Base-by-base conservation (phyloP, 2,888 invertebrate species). In the Catocala fraxini region DNA sequence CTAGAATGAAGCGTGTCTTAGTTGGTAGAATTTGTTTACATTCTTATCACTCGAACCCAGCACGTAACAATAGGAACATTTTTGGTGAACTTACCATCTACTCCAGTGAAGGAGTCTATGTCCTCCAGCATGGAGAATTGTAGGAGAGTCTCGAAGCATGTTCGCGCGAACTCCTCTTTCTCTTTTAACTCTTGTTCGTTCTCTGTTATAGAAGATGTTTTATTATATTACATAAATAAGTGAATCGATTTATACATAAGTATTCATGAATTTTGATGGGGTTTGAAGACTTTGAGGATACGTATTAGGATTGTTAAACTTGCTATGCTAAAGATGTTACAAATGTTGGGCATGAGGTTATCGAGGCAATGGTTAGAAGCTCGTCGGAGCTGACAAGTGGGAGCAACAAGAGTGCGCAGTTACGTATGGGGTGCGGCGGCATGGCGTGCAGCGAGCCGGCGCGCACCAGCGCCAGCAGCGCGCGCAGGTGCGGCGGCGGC, bases 131-230 rank as follows among this genome's bases (percentile, higher is more conserved):
- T 95, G 0, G 99, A 99, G 93, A 99, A 99, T 89, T 99, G 98
- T 51, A 99, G 94, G 33, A 99, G 93, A 0, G 99, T 99, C 90
- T 99, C 99, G 85, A 99, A 99, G 86, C 99, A 99, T 0, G 97
- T 97, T 84, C 99, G 97, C 49, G 99, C 99, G 91, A 99, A 99
- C 86, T 99, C 99, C 91, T 99, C 99, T 13, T 99, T 93, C 71
- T 99, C 95, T 65, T 98, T 97, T 68, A 96, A 92, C 82, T 97
- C 97, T 64, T 96, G 96, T 83, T 98, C 98, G 72, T 96, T 97
- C 81, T 97, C 97, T 95, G 88, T 48, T 0, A 10, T 33, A 2
- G 34, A 6, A 6, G n/a, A 48, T 33, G 4, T 35, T 11, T 1
- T 25, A 47, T 13, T 13, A 46, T 9, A 5, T n/a, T 12, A 34